Evolutionary conservation across 2,113 vertebrate species (phyloP).

Genomic region (Podilymbus podiceps): DNA sequence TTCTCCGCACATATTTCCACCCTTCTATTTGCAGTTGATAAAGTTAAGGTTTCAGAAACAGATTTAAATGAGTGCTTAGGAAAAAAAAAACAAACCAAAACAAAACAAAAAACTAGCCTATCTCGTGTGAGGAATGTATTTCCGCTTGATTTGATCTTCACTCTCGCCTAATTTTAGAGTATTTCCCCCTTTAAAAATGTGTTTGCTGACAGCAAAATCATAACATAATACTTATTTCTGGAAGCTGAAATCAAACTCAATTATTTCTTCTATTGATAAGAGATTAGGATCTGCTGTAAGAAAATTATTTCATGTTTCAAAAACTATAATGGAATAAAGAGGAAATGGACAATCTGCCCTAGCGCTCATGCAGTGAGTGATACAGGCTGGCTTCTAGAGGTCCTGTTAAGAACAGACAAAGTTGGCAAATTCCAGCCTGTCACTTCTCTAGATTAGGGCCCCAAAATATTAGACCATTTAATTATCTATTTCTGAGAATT

Average conservation of each 20-base stretch:
- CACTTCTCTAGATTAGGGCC: background rate
- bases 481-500: background rate
- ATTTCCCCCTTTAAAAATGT: constrained; percentile 31
- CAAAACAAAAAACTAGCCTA: background rate
- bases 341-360: background rate
- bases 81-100: background rate
- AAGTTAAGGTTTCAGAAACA: constrained; percentile 55
- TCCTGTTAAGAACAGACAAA: background rate
- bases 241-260: constrained; percentile 11
- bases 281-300: constrained; percentile 6
- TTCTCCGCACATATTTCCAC: constrained; percentile 51
- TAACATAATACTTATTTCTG: constrained; percentile 17
- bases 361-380: background rate
- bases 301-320: background rate
- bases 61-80: constrained; percentile 29
- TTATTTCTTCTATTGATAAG: constrained; percentile 20
- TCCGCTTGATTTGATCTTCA: constrained; percentile 39
- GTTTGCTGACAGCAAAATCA: constrained; percentile 44
- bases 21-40: constrained; percentile 30
- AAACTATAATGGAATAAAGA: background rate
- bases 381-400: background rate
- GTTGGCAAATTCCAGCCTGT: background rate
- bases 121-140: constrained; percentile 12
- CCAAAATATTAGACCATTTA: background rate
- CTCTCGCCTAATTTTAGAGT: constrained; percentile 5